Conservation (phyloP, 2,888 invertebrate species). For the Portevinia maculata region DNA sequence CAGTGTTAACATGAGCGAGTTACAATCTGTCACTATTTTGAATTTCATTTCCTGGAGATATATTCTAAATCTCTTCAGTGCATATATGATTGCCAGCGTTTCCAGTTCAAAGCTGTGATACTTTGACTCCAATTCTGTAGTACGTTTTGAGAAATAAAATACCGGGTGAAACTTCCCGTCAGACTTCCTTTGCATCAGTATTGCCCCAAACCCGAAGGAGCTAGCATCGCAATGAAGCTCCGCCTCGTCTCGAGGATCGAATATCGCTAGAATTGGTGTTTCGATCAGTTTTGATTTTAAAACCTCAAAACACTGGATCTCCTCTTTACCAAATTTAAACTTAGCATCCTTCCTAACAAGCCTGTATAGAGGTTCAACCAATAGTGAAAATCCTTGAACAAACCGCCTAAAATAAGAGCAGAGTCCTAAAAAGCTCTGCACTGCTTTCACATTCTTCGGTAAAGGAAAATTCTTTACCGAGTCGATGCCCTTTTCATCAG, state of each 20-base stretch:
- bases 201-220: slow-evolving; percentile 6
- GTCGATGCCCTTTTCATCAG: slow-evolving; percentile 1
- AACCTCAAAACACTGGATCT: slow-evolving; percentile 5
- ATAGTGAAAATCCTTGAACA: slow-evolving; percentile 16
- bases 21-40: too few relatives aligned
- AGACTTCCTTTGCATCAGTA: slow-evolving; percentile 5
- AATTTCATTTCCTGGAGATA: too few relatives aligned
- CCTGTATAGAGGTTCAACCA: slow-evolving; percentile 7
- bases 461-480: slow-evolving; percentile 23
- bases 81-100: too few relatives aligned
- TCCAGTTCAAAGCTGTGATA: too few relatives aligned
- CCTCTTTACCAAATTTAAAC: slow-evolving; percentile 24
- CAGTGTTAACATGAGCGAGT: too few relatives aligned
- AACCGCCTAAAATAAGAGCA: too few relatives aligned
- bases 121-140: neutral
- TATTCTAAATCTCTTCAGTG: too few relatives aligned
- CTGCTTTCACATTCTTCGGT: too few relatives aligned
- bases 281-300: slow-evolving; percentile 21
- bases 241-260: neutral
- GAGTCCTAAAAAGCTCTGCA: too few relatives aligned
- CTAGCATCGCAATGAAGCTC: slow-evolving; percentile 47
- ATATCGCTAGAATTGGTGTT: too few relatives aligned
- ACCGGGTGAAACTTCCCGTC: too few relatives aligned
- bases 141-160: slow-evolving; percentile 50
- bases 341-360: slow-evolving; percentile 9